A percentile compares a stretch with the other conserved stretches of the same genome.
Evolutionary conservation across 2,888 invertebrate genomes (phyloP).

Genomic region (Lepidochrysops patricia): DNA sequence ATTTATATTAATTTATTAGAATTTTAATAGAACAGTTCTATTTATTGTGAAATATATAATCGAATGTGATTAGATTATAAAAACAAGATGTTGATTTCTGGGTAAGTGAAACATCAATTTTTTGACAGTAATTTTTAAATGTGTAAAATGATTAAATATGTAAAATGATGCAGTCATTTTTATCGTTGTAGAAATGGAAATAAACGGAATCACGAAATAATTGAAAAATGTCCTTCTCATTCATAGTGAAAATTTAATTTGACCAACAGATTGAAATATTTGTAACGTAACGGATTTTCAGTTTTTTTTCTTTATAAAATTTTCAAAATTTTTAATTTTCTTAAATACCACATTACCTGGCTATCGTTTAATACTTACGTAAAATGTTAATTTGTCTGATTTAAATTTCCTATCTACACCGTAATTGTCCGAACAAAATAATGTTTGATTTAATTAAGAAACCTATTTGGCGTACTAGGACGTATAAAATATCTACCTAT

Average conservation of each 20-base stretch:
- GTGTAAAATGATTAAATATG: background rate
- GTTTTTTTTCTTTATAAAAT: background rate
- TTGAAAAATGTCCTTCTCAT: background rate
- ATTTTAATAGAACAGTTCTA: background rate
- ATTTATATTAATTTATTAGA: slow-evolving; percentile 19
- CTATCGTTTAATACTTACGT: no score
- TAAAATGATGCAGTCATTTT: background rate
- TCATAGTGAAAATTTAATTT: background rate
- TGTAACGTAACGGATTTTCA: background rate
- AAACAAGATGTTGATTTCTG: slow-evolving; percentile 15
- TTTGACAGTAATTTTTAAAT: background rate
- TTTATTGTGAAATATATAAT: background rate
- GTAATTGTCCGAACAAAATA: no score
- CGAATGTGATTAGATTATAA: slow-evolving; percentile 9
- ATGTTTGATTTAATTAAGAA: no score
- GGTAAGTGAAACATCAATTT: slow-evolving; percentile 4
- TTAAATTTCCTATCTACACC: no score
- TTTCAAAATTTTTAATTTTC: background rate
- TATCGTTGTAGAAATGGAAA: background rate
- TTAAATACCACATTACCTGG: no score
- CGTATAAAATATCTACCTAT: no score
- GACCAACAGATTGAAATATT: background rate
- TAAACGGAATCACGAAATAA: background rate
- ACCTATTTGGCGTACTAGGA: no score
- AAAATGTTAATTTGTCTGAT: no score